Percentiles rank a stretch among this genome's conserved stretches.
phyloP scores from a whole-genome alignment of 2,797 vertebrate genomes.

The Lutjanus campechanus region DNA sequence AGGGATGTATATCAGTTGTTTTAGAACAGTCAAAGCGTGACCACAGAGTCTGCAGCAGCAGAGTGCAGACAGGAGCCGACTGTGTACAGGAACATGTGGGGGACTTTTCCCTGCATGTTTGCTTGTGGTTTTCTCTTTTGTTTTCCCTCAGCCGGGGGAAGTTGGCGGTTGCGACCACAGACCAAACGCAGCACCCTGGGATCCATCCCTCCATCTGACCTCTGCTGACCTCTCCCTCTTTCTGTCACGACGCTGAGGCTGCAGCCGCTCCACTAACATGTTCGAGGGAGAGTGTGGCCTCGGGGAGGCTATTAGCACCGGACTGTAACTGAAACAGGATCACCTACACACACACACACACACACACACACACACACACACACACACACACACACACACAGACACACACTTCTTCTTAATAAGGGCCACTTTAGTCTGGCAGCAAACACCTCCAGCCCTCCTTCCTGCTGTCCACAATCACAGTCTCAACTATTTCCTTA shows the following conservation, averaged over 20 bases:
- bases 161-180: slow-evolving; percentile 45
- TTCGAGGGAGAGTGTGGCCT: slow-evolving; percentile 46
- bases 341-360: slow-evolving; percentile 42
- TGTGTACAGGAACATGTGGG: slow-evolving; percentile 10
- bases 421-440: slow-evolving; percentile 49
- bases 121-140: slow-evolving; percentile 50
- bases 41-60: slow-evolving; percentile 3
- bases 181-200: slow-evolving; percentile 42
- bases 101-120: slow-evolving; percentile 31
- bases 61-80: slow-evolving; percentile 10
- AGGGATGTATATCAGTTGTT: not conserved
- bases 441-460: slow-evolving; percentile 31
- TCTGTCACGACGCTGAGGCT: slow-evolving; percentile 40
- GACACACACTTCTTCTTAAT: slow-evolving; percentile 51
- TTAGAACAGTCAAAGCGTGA: not conserved
- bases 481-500: slow-evolving; percentile 46
- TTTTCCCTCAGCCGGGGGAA: slow-evolving; percentile 54
- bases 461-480: slow-evolving; percentile 46
- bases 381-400: too few species aligned
- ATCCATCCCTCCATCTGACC: slow-evolving; percentile 56
- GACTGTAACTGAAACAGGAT: slow-evolving; percentile 59
- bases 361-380: too few species aligned
- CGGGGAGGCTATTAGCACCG: slow-evolving; percentile 47
- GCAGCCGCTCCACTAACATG: slow-evolving; percentile 38
- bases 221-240: slow-evolving; percentile 38